Base-by-base conservation (phyloP, 2,888 invertebrate genomes). In the Diplazon laetatorius region DNA sequence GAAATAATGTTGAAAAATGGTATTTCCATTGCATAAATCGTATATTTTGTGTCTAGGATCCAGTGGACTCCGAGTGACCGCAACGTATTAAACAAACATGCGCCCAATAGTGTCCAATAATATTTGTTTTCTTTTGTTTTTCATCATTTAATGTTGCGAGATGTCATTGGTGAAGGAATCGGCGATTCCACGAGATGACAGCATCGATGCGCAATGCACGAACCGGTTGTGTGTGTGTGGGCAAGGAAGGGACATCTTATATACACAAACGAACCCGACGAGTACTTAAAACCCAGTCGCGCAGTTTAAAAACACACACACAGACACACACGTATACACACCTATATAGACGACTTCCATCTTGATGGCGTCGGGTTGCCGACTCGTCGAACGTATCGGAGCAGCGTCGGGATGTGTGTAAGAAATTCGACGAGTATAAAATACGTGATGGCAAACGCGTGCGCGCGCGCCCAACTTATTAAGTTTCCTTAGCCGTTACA, bases 331-430 rank as follows among this genome's bases (percentile, higher is more conserved):
- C 76, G 62, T 1, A 35, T 50, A 88, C 88, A 71, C 85, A 90
- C 90, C 90, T 87, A 90, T 90, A 84, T 90, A 90, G 85, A 90
- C 88, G 88, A 90, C 89, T 87, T 90, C 90, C 90, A 90, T 90
- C 86, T 89, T 89, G 88, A 82, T 85, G 81, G 81, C 84, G 82
- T 71, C 79, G 74, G 70, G 80, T 80, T 80, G 81, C 84, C 82
- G 73, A 80, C 76, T 81, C 81, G 76, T 80, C 78, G 84, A 48
- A n/a, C 42, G 4, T 10, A 42, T 42, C 37, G n/a, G n/a, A 42
- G 42, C 42, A n/a, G 42, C 42, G n/a, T 20, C 10, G 1, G 10
- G 30, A 30, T 30, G 30, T 30, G 6, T 30, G 30, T n/a, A n/a
- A n/a, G 6, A 6, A 30, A 5, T 30, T 6, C 30, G 30, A 6